A percentile compares a stretch with the other conserved stretches of the same genome.
These are phyloP conservation scores for Rhynchotus rufescens DNA, from an alignment of 2,797 vertebrate genomes.

Conservation along the genomic window DNA sequence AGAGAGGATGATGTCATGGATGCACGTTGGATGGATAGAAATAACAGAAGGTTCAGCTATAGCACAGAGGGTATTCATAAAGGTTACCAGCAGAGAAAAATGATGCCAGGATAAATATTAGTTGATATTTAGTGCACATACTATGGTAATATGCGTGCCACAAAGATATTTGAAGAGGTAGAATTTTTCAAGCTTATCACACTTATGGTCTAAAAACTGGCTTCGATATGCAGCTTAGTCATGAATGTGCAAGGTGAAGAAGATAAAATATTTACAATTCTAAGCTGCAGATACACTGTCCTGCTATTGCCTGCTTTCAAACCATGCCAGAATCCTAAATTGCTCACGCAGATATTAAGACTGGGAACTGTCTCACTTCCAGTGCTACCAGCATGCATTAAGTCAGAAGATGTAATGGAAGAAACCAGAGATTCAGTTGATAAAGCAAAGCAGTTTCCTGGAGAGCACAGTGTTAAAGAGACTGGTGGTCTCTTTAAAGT, in stretches of 20 bases:
- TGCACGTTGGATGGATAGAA: not conserved
- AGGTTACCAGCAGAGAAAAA: not conserved
- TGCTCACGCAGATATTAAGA: not conserved
- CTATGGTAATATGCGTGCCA: not conserved
- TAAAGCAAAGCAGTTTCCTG: constrained; percentile 23
- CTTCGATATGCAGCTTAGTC: constrained; percentile 21
- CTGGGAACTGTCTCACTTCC: not conserved
- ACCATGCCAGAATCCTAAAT: constrained; percentile 21
- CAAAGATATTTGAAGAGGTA: constrained; percentile 38
- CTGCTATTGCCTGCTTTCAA: constrained; percentile 33
- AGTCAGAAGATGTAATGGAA: constrained; percentile 28
- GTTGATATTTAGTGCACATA: not conserved
- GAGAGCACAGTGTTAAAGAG: constrained; percentile 14
- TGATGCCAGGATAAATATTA: not conserved
- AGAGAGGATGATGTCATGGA: not conserved
- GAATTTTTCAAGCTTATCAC: not conserved
- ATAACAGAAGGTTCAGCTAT: not conserved
- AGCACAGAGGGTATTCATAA: not conserved
- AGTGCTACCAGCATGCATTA: constrained; percentile 12
- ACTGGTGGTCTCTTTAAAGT: not conserved
- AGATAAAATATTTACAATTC: constrained; percentile 70
- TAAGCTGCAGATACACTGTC: constrained; percentile 37
- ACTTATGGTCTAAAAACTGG: not conserved
- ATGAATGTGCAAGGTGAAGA: constrained; percentile 22
- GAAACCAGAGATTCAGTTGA: not conserved